Base-by-base conservation (phyloP, 2,113 vertebrate genomes). In the Pedetes capensis region DNA sequence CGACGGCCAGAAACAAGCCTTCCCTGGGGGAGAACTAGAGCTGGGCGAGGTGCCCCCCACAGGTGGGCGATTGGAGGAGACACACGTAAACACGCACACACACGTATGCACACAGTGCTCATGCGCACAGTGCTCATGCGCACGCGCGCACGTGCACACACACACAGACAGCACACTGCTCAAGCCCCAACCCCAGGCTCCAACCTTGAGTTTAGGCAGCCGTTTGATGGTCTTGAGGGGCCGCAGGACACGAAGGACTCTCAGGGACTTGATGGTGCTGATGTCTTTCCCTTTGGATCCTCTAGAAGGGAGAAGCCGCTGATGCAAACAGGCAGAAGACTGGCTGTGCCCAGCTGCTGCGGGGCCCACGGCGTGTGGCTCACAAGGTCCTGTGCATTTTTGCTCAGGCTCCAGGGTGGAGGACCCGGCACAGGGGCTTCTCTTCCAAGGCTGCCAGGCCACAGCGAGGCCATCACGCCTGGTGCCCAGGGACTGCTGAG, bases 261-360 rank as follows among this genome's bases (percentile, higher is more conserved):
- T 98, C 96, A 99, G 98, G 0, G 99, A 99, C 98, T 99, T 99
- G 98, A 99, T 99, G 11, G 99, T 99, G 98, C 98, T 99, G 98
- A 99, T 99, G 97, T 99, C 99, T 97, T 99, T 99, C 82, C 99
- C 99, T 98, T 99, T 99, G 98, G 98, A 99, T 92, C 99, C 99
- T 98, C 99, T 99, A 98, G 93, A 98, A 93, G 97, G 96, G 96
- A 98, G 83, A 97, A 97, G 97, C 91, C 97, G 97, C 93, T 97
- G 97, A 93, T 98, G 98, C 89, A 95, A 91, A 96, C n/a, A 95
- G 93, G 89, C 68, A 91, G 89, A 8, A 0, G 0, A 75, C 96
- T 72, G 59, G 39, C 55, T 63, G 32, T 64, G 34, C 16, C 17
- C 23, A 4, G 4, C 11, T 78, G 76, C 0, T 59, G 37, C 3